Evolutionary conservation across 2,888 invertebrate species (phyloP), one percentile per base, ranked within the genome.

Genomic region (Agonopterix heracliana): DNA sequence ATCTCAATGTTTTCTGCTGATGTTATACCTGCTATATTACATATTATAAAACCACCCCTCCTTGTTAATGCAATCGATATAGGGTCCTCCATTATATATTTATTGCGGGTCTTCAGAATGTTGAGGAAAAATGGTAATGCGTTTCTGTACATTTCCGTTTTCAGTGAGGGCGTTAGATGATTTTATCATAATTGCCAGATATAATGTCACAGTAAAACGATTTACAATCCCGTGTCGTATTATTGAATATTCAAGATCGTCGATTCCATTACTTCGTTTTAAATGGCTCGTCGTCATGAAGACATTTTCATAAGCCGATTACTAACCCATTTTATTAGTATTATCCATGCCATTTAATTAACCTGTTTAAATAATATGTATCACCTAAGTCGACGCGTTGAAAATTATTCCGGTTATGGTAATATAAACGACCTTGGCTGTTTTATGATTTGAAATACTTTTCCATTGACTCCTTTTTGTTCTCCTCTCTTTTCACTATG

Each of bases 61-160:
- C 55, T 57, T 57, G 54, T 62, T 68, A 64, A 68, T 68, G 68
- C 67, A 78, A 82, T 82, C 82, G 81, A 83, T 81, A 72, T 61
- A 54, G 65, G 64, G 72, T 65, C 65, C 65, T 70, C 72, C 74
- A 77, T 83, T 80, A 81, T 74, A 75, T 74, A 82, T 84, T 83
- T 84, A 86, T 81, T 74, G 69, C 72, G 63, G 62, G 70, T 68
- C 62, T 67, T 52, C 63, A 59, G 57, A 64, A 63, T 60, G 59
- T 59, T 57, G 63, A 63, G 68, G 41, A 40, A 71, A 72, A 76
- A 80, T 74, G 71, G 62, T 68, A 73, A 66, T 67, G 26, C 26
- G 61, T 62, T 60, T 53, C 53, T 51, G 52, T 59, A 59, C 59
- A 62, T 62, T 63, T 64, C 57, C 55, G 59, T 48, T 50, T 55